Evolutionary conservation across 2,888 invertebrate genomes (phyloP).

Genomic region (Balanococcus diminutus): DNA sequence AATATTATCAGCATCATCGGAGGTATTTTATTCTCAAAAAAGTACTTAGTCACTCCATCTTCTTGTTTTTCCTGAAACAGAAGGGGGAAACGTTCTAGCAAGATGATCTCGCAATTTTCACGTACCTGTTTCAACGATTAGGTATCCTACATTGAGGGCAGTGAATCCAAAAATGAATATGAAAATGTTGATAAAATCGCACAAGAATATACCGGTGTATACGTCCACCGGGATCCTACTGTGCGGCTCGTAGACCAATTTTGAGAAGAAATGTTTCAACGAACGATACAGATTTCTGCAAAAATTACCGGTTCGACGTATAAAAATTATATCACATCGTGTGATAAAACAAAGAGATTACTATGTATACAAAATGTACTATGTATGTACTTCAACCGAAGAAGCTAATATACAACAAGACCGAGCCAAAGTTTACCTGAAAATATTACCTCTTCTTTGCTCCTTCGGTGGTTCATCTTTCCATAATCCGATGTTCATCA

Average conservation of each 20-base stretch:
- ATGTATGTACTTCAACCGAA: too few relatives aligned
- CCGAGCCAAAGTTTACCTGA: conserved; percentile 34
- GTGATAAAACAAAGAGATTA: too few relatives aligned
- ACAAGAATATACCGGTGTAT: conserved; percentile 98
- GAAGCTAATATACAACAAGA: background rate
- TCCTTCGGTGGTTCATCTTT: background rate
- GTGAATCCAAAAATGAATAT: conserved; percentile 95
- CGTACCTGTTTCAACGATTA: background rate
- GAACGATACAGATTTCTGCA: background rate
- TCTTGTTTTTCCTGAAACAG: conserved; percentile 75
- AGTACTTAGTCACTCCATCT: conserved; percentile 86
- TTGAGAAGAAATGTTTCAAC: conserved; percentile 11
- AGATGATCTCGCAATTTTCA: too few relatives aligned
- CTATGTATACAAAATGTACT: too few relatives aligned
- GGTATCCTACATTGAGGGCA: conserved; percentile 81
- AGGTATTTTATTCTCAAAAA: conserved; percentile 94
- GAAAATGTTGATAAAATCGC: conserved; percentile 97
- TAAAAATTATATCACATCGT: too few relatives aligned
- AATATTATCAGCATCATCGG: conserved; percentile 37
- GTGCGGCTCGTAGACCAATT: conserved; percentile 1
- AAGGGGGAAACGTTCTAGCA: too few relatives aligned
- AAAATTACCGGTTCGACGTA: background rate
- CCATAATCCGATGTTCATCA: conserved; percentile 49
- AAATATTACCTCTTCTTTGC: conserved; percentile 37
- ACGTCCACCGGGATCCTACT: conserved; percentile 72